Conservation (phyloP, 2,113 vertebrate genomes). For the Limanda limanda region DNA sequence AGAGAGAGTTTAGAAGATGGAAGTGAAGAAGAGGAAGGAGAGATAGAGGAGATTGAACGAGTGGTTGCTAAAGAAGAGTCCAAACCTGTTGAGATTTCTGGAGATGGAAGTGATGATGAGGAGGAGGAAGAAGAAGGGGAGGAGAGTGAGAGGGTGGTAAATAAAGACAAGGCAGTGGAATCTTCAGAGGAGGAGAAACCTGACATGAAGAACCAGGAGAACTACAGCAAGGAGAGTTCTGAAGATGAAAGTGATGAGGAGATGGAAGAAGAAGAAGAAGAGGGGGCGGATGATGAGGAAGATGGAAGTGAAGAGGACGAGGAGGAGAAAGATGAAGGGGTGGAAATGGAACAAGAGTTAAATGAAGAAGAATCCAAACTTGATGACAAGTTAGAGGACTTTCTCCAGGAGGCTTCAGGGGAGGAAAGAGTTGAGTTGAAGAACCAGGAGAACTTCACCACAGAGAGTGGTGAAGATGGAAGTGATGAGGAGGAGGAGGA, state of each 20-base stretch:
- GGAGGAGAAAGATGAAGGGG: not conserved
- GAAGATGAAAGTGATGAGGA: not conserved
- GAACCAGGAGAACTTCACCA: not conserved
- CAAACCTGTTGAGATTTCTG: too few relatives aligned
- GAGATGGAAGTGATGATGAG: not conserved
- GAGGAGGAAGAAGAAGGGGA: not conserved
- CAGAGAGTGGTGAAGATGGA: not conserved
- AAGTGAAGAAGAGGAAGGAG: accelerated
- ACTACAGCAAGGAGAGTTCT: not conserved
- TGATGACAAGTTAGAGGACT: not conserved
- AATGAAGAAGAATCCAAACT: not conserved
- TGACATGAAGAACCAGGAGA: not conserved
- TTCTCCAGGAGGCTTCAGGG: not conserved
- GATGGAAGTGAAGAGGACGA: not conserved
- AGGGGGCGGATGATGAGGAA: constrained; percentile 32
- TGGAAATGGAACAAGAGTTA: constrained; percentile 20
- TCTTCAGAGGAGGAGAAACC: constrained; percentile 8
- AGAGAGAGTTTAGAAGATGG: not conserved
- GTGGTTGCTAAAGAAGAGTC: too few relatives aligned
- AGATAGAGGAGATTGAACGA: too few relatives aligned
- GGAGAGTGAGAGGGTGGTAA: constrained; percentile 9
- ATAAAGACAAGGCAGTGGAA: not conserved
- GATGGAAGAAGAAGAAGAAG: not conserved
- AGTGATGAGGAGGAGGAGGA: not conserved
- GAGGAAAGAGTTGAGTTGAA: constrained; percentile 8